phyloP scores from a whole-genome alignment of 2,797 vertebrate species.

The Triplophysa yarkandensis region DNA sequence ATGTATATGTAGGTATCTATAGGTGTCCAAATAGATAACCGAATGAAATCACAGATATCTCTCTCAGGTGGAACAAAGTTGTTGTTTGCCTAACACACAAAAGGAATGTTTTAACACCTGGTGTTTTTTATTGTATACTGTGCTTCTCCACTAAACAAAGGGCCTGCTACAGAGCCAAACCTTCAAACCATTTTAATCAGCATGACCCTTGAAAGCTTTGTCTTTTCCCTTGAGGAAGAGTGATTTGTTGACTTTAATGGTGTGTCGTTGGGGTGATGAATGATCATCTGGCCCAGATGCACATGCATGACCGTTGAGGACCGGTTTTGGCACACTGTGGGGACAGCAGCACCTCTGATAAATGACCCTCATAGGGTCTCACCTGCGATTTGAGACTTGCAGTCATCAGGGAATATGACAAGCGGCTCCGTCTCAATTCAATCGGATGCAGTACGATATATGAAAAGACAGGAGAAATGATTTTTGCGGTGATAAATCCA shows the following conservation, averaged over 20 bases:
- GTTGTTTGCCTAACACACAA: background rate
- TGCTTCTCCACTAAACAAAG: background rate
- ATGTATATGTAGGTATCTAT: no score
- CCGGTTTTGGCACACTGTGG: slow-evolving; percentile 12
- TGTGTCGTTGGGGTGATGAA: slow-evolving; percentile 63
- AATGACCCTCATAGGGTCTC: slow-evolving; percentile 54
- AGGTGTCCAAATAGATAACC: no score
- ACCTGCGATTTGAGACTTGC: slow-evolving; percentile 58
- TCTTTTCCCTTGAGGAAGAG: slow-evolving; percentile 52
- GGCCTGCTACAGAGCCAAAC: background rate
- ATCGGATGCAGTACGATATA: slow-evolving; percentile 49
- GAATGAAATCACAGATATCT: background rate
- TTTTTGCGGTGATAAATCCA: no score
- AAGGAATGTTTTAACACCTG: slow-evolving; percentile 2
- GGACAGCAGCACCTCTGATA: slow-evolving; percentile 29
- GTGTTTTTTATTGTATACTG: slow-evolving; percentile 2
- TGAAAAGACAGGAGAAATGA: no score
- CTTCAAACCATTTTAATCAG: slow-evolving; percentile 66
- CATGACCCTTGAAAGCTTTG: slow-evolving; percentile 51
- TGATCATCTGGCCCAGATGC: slow-evolving; percentile 54
- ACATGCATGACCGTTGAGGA: slow-evolving; percentile 42
- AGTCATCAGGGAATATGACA: slow-evolving; percentile 59
- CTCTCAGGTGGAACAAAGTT: background rate
- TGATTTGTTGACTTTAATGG: slow-evolving; percentile 70
- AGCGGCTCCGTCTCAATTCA: slow-evolving; percentile 62